Base-by-base conservation (phyloP, 2,113 vertebrate genomes). In the Oceanites oceanicus region DNA sequence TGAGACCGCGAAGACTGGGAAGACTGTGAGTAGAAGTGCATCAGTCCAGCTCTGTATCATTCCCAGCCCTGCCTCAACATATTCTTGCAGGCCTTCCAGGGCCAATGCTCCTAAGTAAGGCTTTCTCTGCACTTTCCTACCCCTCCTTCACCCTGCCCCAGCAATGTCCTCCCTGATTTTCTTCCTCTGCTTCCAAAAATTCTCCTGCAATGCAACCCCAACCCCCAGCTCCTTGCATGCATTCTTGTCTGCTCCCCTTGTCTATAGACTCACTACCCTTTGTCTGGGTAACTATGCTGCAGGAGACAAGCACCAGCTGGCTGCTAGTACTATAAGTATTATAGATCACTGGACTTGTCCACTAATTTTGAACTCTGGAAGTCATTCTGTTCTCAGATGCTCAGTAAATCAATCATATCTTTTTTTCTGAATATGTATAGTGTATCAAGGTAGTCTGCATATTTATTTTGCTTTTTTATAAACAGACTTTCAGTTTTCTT, bases 361-460 rank as follows among this genome's bases (percentile, higher is more conserved):
- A 56, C 29, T 72, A 63, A 71, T 86, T 95, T 76, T 77, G 47
- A 84, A 62, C 42, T 83, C n/a, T 58, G n/a, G 45, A 92, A 76
- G 3, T 63, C 9, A 55, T 74, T 88, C 72, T 86, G 2, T 67
- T 77, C 56, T 95, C 50, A 80, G 55, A 59, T 38, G 13, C 11
- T 72, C 47, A 36, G 38, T 12, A 77, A 86, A 88, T 53, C 9
- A 45, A 9, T 12, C 3, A 6, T 19, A 38, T 3, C 11, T 27
- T 67, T 49, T 76, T 15, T 84, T 30, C 50, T 61, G 27, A 62
- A 30, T 73, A 27, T 38, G 12, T 55, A 7, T 58, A 67, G 23
- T 77, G 15, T 55, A 23, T 38, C 38, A 81, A 1, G 13, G 50
- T 79, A 65, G 13, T 22, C 53, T 76, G 23, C 10, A 13, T 61